Evolutionary conservation across 2,888 invertebrate genomes (phyloP), one percentile per base, ranked within the genome.

Genomic region (Diaphora mendica): DNA sequence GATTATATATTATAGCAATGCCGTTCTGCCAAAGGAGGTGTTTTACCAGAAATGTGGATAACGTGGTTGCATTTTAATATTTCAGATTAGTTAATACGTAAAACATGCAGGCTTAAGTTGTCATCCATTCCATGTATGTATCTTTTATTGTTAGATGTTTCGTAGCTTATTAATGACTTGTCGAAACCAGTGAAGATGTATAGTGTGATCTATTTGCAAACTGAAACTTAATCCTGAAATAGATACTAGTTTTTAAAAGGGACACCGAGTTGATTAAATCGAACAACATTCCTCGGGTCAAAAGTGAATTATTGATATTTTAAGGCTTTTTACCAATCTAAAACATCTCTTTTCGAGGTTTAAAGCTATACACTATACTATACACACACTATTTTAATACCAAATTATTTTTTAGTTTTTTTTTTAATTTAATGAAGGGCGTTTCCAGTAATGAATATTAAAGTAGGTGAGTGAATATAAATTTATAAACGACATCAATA

Each of bases 121-220:
- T 76, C 64, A 77, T 80, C 70, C 82, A 84, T 84, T 84, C 84
- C 83, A 84, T 78, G 76, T 74, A 62, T 71, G n/a, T n/a, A n/a
- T n/a, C n/a, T 78, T 77, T 59, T 77, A 82, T 77, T 70, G 64
- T 75, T 39, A 48, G 66, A 33, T 62, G 44, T 39, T 44, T 70
- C 69, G 77, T 59, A 70, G 20, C 42, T 64, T 13, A 55, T 69
- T 69, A 15, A 55, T 42, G 26, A 26, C 62, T 35, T 55, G 8
- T 68, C 30, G 51, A 68, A 72, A 68, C 66, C 44, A 62, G 69
- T 70, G 48, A 62, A 70, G 44, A 35, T 64, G 30, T 70, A 33
- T 33, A 33, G 33, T 64, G 44, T 64, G 48, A 70, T 70, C 64
- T 70, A n/a, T 70, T 64, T 64, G 35, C 42, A 42, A 44, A 44